phyloP scores from a whole-genome alignment of 64 coral and sea anemone genomes.

The Catalaphyllia jardinei region DNA sequence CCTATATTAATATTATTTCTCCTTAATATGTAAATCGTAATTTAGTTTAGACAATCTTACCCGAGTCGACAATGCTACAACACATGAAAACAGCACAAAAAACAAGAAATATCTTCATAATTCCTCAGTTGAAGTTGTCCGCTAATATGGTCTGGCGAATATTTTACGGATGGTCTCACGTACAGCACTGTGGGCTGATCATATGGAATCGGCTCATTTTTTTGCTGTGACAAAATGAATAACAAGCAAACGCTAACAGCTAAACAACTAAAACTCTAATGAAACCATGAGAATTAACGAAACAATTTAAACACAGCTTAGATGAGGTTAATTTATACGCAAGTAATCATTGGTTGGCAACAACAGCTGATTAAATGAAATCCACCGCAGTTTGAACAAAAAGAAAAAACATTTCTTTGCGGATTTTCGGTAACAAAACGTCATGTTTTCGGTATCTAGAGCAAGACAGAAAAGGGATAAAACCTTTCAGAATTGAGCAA shows the following conservation, averaged over 20 bases:
- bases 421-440: no score
- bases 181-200: not conserved
- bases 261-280: not conserved
- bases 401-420: no score
- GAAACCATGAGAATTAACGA: not conserved
- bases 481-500: no score
- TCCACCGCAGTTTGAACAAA: not conserved
- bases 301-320: conserved; percentile 1
- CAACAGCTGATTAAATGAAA: not conserved
- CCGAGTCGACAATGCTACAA: not conserved
- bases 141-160: not conserved
- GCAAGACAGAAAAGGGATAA: no score
- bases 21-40: not conserved
- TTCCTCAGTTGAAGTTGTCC: not conserved
- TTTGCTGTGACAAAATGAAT: not conserved
- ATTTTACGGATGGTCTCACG: not conserved
- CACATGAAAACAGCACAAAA: not conserved
- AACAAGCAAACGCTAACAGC: not conserved
- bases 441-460: no score
- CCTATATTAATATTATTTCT: not conserved
- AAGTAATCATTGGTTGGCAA: not conserved
- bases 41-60: not conserved
- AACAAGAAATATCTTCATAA: not conserved
- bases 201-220: not conserved
- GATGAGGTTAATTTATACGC: not conserved